These are phyloP conservation scores for Platyrinchus mystaceus DNA, from an alignment of 2,797 vertebrate species.

Conservation along the genomic window DNA sequence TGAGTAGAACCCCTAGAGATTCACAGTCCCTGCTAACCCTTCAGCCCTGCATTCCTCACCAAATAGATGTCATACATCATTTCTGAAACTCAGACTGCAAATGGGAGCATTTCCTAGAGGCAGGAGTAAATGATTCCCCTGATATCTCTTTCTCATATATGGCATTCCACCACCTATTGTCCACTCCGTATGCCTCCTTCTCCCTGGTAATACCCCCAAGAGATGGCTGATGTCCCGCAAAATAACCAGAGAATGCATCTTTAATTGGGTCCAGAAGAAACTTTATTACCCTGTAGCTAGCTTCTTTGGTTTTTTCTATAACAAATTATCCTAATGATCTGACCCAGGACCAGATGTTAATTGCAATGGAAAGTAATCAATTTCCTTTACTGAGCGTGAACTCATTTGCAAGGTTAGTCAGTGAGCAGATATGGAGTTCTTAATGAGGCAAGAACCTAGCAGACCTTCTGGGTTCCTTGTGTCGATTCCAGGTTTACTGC, in stretches of 20 bases:
- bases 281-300: constrained; percentile 76
- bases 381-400: constrained; percentile 81
- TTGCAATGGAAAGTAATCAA: constrained; percentile 85
- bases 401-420: constrained; percentile 76
- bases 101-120: constrained; percentile 24
- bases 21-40: constrained; percentile 8
- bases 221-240: background rate
- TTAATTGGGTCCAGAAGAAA: constrained; percentile 78
- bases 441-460: constrained; percentile 73
- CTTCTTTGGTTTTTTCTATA: constrained; percentile 73
- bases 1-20: background rate
- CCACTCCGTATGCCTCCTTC: background rate
- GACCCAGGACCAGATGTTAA: constrained; percentile 83
- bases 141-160: background rate
- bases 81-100: constrained; percentile 21
- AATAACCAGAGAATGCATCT: constrained; percentile 51
- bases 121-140: constrained; percentile 46
- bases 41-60: background rate
- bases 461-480: constrained; percentile 59
- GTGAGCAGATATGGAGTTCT: constrained; percentile 70
- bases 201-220: constrained; percentile 9
- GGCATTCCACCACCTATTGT: constrained; percentile 13
- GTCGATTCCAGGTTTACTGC: constrained; percentile 58
- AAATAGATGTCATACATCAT: constrained; percentile 51
- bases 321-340: constrained; percentile 84